Conservation (phyloP, 1,140 invertebrate genomes). For the Leptestheria dahalacensis region DNA sequence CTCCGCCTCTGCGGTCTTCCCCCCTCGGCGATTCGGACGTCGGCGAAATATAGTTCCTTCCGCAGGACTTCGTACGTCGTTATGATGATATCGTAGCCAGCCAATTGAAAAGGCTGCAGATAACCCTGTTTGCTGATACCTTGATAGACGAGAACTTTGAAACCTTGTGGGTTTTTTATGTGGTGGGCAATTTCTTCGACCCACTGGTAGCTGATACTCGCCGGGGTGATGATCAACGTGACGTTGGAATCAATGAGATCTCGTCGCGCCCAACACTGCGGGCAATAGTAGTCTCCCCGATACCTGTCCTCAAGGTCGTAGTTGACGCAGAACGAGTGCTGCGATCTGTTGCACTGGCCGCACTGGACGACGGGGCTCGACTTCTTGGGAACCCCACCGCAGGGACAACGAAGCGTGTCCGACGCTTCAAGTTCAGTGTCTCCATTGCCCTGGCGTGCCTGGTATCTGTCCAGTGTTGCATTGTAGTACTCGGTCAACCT, state of each 20-base stretch:
- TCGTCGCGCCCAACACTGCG: conserved; percentile 41
- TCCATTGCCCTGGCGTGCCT: neutral
- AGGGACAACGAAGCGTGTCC: conserved; percentile 22
- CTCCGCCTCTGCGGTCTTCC: conserved; percentile 18
- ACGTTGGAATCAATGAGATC: conserved; percentile 37
- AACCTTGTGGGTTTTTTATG: conserved; percentile 32
- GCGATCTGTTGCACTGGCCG: conserved; percentile 36
- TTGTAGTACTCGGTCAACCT: neutral
- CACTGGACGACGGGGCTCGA: conserved; percentile 30
- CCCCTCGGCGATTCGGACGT: conserved; percentile 31
- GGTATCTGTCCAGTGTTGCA: neutral
- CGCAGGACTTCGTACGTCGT: conserved; percentile 51
- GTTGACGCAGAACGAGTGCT: conserved; percentile 45
- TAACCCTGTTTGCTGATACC: conserved; percentile 31
- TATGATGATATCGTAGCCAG: conserved; percentile 53
- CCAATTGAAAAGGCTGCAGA: conserved; percentile 45
- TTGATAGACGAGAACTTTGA: conserved; percentile 34
- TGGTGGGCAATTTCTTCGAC: conserved; percentile 53
- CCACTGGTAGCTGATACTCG: conserved; percentile 53
- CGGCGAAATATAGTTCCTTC: conserved; percentile 42
- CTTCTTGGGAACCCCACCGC: conserved; percentile 25
- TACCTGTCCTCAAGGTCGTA: conserved; percentile 28
- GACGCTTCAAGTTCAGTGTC: neutral
- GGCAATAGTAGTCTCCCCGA: conserved; percentile 37
- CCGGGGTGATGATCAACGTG: conserved; percentile 59